Evolutionary conservation across 2,797 vertebrate species (phyloP).

Genomic region (Diplodus puntazzo): DNA sequence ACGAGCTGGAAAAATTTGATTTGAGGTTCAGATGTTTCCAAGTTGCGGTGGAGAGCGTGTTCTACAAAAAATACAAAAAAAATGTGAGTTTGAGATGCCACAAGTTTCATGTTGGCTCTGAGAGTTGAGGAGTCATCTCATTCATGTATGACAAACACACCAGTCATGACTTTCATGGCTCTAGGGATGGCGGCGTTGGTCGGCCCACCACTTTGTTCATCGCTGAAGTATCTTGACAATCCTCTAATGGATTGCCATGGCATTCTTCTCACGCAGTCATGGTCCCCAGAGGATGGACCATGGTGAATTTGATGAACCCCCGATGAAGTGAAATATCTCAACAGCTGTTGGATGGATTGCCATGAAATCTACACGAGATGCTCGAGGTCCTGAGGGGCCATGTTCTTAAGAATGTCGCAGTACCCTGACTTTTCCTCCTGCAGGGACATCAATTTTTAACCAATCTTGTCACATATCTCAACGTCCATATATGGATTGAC

Average conservation of each 20-base stretch:
- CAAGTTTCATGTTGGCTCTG: too few relatives aligned
- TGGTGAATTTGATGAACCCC: neutral
- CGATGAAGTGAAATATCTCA: neutral
- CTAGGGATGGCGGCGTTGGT: neutral
- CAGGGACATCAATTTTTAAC: too few relatives aligned
- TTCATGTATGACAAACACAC: neutral
- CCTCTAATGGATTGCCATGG: neutral
- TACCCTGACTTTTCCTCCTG: neutral
- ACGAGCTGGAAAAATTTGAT: neutral
- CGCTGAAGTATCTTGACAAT: neutral
- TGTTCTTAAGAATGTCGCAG: too few relatives aligned
- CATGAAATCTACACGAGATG: neutral
- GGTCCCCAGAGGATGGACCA: neutral
- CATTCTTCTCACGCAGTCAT: neutral
- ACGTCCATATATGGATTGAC: too few relatives aligned
- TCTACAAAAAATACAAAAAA: too few relatives aligned
- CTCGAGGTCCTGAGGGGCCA: neutral
- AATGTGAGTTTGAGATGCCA: too few relatives aligned
- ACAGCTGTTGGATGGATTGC: neutral
- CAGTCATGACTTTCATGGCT: neutral
- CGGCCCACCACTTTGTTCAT: neutral
- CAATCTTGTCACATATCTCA: too few relatives aligned
- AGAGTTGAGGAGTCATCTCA: neutral
- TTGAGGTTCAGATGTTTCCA: neutral
- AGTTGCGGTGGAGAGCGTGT: neutral